Conservation (phyloP, 1,140 invertebrate genomes). For the Micrasema minimum region DNA sequence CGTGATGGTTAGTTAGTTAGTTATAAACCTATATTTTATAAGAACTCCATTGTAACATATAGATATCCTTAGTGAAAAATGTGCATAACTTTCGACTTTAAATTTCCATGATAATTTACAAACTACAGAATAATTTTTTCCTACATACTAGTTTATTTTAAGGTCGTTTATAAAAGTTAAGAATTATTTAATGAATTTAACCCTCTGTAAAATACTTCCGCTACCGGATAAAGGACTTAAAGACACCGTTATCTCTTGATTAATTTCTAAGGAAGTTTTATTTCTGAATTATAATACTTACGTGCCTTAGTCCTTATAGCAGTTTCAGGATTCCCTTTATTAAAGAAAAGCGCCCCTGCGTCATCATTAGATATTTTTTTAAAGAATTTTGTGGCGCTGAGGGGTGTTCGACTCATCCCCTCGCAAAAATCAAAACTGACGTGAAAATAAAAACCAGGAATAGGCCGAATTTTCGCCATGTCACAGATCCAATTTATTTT, state of each 20-base stretch:
- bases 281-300: slow-evolving; percentile 5
- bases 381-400: slow-evolving; percentile 26
- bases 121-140: too few species aligned
- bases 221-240: too few species aligned
- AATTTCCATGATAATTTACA: too few species aligned
- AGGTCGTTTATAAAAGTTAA: too few species aligned
- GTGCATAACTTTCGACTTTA: too few species aligned
- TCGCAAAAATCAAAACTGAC: slow-evolving; percentile 25
- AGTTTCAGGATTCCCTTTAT: slow-evolving; percentile 2
- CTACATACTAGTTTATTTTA: too few species aligned
- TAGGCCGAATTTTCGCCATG: background rate
- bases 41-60: too few species aligned
- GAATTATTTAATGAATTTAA: too few species aligned
- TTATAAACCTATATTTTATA: too few species aligned
- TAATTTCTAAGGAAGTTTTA: background rate
- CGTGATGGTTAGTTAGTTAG: too few species aligned
- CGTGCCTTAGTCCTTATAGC: background rate
- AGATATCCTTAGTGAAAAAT: too few species aligned
- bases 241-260: too few species aligned
- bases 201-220: background rate
- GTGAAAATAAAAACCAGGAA: slow-evolving; percentile 31
- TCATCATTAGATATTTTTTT: slow-evolving; percentile 28
- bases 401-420: slow-evolving; percentile 2
- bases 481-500: background rate
- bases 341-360: slow-evolving; percentile 10